Evolutionary conservation across 2,113 vertebrate species (phyloP).

Genomic region (Chlamydotis undulata): DNA sequence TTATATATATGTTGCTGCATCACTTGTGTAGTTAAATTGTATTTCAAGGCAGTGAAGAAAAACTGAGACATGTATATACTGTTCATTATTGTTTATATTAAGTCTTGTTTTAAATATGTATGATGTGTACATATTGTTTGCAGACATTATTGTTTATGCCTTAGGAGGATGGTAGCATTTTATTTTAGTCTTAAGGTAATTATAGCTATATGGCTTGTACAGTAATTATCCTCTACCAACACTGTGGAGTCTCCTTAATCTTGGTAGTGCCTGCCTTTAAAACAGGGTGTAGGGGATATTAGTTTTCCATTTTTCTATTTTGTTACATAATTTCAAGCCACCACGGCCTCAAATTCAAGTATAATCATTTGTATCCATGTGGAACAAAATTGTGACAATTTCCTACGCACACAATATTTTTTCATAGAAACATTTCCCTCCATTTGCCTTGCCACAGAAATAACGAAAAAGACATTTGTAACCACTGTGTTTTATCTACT

Average conservation of each 20-base stretch:
- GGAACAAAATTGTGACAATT: slow-evolving; percentile 84
- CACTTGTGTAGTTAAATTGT: slow-evolving; percentile 87
- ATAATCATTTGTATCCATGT: slow-evolving; percentile 87
- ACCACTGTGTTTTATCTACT: slow-evolving; percentile 98
- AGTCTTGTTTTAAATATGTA: slow-evolving; percentile 99
- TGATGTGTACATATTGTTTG: slow-evolving; percentile 99
- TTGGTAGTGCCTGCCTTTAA: slow-evolving; percentile 99
- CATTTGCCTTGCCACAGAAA: slow-evolving; percentile 91
- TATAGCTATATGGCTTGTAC: slow-evolving; percentile 94
- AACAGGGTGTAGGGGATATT: slow-evolving; percentile 99
- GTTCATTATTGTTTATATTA: slow-evolving; percentile 99
- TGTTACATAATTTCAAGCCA: slow-evolving; percentile 94
- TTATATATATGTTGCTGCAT: slow-evolving; percentile 90
- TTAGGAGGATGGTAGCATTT: slow-evolving; percentile 99
- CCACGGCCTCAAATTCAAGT: slow-evolving; percentile 91
- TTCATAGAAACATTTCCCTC: slow-evolving; percentile 89
- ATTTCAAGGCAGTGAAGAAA: slow-evolving; percentile 85
- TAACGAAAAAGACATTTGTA: slow-evolving; percentile 91
- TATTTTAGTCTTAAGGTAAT: slow-evolving; percentile 97
- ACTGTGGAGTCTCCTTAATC: slow-evolving; percentile 99
- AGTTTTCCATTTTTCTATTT: slow-evolving; percentile 90
- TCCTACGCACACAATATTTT: slow-evolving; percentile 88
- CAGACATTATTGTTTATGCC: slow-evolving; percentile 99
- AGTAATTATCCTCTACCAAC: slow-evolving; percentile 99
- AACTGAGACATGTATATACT: slow-evolving; percentile 94